Evolutionary conservation across 2,113 vertebrate genomes (phyloP).

Genomic region (Scomber colias): DNA sequence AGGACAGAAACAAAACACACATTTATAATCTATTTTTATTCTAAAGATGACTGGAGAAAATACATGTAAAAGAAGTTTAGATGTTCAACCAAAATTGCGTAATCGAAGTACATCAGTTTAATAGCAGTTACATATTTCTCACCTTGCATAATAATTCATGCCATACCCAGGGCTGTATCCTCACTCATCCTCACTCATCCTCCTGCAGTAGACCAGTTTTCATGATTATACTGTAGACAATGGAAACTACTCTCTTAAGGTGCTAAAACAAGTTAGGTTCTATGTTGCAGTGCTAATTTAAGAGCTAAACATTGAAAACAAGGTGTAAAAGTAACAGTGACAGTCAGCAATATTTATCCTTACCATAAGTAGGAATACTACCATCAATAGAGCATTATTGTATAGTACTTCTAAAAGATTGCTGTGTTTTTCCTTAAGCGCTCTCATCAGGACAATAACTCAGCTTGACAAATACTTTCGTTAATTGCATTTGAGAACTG

Average conservation of each 20-base stretch:
- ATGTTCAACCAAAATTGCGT: background rate
- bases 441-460: no score
- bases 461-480: no score
- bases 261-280: background rate
- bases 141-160: slow-evolving; percentile 16
- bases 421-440: no score
- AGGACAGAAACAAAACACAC: no score
- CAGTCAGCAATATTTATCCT: no score
- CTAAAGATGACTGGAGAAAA: no score
- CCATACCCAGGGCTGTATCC: slow-evolving; percentile 29
- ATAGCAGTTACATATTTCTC: background rate
- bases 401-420: no score
- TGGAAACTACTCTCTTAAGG: background rate
- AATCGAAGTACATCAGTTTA: background rate
- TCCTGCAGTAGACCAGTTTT: background rate
- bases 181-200: slow-evolving; percentile 47
- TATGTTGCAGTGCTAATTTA: background rate
- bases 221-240: background rate
- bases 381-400: no score
- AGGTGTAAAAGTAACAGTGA: no score
- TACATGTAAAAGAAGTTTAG: background rate
- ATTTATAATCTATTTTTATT: no score
- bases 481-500: no score
- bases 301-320: background rate
- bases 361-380: no score